phyloP scores from a whole-genome alignment of 2,888 invertebrate genomes.

The Cantharis lateralis region DNA sequence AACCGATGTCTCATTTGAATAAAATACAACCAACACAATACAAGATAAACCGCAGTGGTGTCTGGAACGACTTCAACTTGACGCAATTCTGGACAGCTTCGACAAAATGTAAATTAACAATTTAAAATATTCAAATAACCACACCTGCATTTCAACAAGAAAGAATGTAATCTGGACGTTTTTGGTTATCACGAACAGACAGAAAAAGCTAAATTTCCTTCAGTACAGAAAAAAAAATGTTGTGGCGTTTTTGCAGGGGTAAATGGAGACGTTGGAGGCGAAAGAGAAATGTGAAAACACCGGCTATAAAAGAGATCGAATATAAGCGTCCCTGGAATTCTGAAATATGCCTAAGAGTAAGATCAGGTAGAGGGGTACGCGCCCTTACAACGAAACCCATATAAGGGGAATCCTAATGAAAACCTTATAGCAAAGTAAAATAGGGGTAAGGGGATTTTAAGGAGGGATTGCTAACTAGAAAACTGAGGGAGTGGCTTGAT shows the following conservation, averaged over 20 bases:
- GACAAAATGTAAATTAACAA: slow-evolving; percentile 6
- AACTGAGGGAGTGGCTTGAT: slow-evolving; percentile 49
- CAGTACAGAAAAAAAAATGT: not conserved
- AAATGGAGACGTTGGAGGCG: slow-evolving; percentile 3
- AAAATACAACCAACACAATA: not conserved
- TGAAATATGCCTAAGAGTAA: slow-evolving; percentile 33
- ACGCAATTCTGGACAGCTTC: slow-evolving; percentile 7
- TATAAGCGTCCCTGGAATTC: slow-evolving; percentile 25
- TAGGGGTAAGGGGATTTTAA: slow-evolving; percentile 40
- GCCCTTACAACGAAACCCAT: slow-evolving; percentile 28
- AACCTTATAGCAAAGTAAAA: slow-evolving; percentile 32
- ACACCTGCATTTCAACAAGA: not conserved
- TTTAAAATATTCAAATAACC: not conserved
- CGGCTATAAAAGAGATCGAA: slow-evolving; percentile 28
- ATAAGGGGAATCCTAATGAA: slow-evolving; percentile 29
- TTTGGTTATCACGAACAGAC: not conserved
- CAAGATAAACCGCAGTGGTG: not conserved
- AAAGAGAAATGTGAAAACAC: slow-evolving; percentile 27
- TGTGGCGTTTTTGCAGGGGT: slow-evolving; percentile 4
- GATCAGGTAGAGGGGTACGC: slow-evolving; percentile 28
- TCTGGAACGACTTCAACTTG: not conserved
- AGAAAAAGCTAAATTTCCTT: not conserved
- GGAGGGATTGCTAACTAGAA: slow-evolving; percentile 43
- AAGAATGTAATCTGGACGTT: not conserved
- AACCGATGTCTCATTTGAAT: not conserved